Conservation (phyloP, 2,113 vertebrate species). For the Dicrurus megarhynchus region DNA sequence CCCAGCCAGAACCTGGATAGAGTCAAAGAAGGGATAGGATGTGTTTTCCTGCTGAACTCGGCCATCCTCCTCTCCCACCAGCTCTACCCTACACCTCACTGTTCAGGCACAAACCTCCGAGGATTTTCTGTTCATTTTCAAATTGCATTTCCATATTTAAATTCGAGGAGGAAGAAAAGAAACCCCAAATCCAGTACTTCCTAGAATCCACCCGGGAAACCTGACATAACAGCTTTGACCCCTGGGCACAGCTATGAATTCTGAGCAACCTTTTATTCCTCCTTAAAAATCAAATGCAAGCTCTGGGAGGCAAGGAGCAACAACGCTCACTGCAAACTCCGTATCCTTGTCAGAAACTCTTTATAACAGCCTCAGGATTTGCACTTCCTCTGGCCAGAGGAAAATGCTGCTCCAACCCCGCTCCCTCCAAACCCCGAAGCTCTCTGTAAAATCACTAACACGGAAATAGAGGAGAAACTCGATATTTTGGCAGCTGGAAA, state of each 20-base stretch:
- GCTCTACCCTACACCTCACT: background rate
- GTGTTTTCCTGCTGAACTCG: background rate
- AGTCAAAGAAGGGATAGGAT: background rate
- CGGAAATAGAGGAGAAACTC: background rate
- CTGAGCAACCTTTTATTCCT: background rate
- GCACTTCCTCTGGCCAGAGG: background rate
- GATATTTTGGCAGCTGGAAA: background rate
- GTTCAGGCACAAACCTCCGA: background rate
- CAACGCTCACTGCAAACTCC: background rate
- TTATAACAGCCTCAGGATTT: background rate
- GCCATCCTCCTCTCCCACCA: background rate
- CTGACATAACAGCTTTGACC: background rate
- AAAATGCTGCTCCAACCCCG: background rate
- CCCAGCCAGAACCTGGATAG: background rate
- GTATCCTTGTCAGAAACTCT: background rate
- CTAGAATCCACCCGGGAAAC: background rate
- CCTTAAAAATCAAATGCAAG: background rate
- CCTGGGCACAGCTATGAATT: background rate
- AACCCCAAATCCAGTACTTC: background rate
- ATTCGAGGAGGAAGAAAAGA: background rate
- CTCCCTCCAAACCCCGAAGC: background rate
- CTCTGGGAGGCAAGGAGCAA: background rate
- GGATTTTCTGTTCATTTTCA: background rate
- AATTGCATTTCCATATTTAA: background rate
- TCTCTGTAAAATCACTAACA: background rate